A percentile compares a stretch with the other conserved stretches of the same genome.
Evolutionary conservation across 2,797 vertebrate genomes (phyloP).

Genomic region (Cheirogaleus major): DNA sequence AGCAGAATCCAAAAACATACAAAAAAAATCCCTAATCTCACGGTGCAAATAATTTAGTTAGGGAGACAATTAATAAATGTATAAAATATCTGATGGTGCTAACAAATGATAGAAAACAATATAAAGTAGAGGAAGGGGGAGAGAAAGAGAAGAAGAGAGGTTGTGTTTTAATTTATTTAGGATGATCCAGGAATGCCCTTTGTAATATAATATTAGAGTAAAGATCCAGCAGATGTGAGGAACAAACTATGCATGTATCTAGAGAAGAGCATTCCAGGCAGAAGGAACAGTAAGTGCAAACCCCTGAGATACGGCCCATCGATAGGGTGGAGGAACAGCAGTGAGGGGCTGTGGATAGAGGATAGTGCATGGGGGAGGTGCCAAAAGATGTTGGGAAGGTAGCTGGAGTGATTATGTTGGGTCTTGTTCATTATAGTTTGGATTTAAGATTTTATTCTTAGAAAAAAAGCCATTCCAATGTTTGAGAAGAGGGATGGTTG

Average conservation of each 20-base stretch:
- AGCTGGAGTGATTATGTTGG: background rate
- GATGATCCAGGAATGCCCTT: no score
- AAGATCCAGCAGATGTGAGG: background rate
- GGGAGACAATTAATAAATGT: background rate
- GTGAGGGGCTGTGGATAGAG: no score
- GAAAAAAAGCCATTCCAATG: background rate
- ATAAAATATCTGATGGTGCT: background rate
- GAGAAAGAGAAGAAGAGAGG: background rate
- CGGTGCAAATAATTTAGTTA: background rate
- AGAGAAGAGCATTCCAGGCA: background rate
- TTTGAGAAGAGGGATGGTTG: background rate
- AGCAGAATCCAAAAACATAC: no score
- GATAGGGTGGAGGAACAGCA: fast-evolving
- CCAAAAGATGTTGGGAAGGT: background rate
- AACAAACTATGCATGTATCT: background rate
- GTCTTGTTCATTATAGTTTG: background rate
- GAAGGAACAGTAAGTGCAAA: background rate
- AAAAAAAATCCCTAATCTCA: no score
- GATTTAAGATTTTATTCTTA: background rate
- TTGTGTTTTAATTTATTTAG: background rate
- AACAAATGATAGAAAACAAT: background rate
- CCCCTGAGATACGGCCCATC: fast-evolving
- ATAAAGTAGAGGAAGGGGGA: background rate
- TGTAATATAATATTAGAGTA: background rate
- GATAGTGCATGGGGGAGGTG: fast-evolving